A percentile compares a stretch with the other conserved stretches of the same genome.
Conservation (phyloP, 2,113 vertebrate species). For the Sceloporus tristichus region DNA sequence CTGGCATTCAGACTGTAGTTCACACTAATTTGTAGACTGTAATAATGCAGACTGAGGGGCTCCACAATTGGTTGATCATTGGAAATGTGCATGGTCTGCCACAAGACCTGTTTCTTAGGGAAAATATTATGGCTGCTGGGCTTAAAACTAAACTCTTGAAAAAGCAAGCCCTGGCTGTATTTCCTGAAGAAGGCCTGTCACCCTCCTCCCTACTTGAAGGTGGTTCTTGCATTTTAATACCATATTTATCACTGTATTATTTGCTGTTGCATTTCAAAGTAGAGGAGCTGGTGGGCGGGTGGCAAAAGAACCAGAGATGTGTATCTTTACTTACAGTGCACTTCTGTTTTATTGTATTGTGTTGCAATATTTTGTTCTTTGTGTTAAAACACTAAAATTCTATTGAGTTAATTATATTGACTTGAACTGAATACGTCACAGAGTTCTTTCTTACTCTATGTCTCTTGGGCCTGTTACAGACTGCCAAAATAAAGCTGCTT, state of each 20-base stretch:
- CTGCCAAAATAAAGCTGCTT: no score
- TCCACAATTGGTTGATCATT: neutral
- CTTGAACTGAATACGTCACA: no score
- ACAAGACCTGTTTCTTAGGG: neutral
- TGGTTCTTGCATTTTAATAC: neutral
- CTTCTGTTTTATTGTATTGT: neutral
- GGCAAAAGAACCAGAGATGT: neutral
- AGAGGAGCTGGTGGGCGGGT: neutral
- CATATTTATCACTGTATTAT: neutral
- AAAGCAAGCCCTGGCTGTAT: neutral
- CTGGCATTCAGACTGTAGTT: slow-evolving; percentile 26
- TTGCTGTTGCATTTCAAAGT: neutral
- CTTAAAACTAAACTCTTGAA: neutral
- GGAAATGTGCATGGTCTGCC: neutral
- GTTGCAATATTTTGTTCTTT: no score
- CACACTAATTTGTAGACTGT: slow-evolving; percentile 14
- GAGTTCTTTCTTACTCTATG: no score
- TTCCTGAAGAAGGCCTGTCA: neutral
- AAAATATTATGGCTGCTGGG: neutral
- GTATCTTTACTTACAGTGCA: neutral
- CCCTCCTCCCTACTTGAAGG: neutral
- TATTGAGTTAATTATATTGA: no score
- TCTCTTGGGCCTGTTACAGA: no score
- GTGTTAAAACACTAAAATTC: no score
- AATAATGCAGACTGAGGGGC: slow-evolving; percentile 31